Conservation (phyloP, 2,888 invertebrate species). For the Acanthosepion pharaonis region DNA sequence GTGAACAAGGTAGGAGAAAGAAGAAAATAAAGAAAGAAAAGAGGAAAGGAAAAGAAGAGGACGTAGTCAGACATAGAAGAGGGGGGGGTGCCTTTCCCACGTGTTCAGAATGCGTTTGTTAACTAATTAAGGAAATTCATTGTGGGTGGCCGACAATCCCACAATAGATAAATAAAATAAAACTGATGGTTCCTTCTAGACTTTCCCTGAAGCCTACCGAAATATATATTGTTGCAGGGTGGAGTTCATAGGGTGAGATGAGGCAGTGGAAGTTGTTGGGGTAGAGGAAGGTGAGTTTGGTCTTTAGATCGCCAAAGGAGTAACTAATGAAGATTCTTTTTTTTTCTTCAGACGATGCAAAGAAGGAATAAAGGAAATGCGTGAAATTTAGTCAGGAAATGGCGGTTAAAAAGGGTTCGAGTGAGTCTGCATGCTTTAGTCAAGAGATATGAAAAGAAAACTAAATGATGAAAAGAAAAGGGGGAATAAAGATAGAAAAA, state of each 20-base stretch:
- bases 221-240: slow-evolving; percentile 33
- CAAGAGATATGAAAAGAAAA: no score
- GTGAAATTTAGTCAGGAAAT: neutral
- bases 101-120: neutral
- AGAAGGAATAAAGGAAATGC: neutral
- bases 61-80: accelerated
- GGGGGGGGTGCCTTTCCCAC: neutral
- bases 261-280: neutral
- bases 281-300: neutral
- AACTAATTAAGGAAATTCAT: neutral
- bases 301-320: neutral
- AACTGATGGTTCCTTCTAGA: neutral
- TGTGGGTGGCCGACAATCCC: neutral
- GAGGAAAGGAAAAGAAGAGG: neutral
- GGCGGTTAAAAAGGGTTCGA: no score
- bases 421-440: neutral
- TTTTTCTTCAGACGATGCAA: neutral
- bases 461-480: neutral
- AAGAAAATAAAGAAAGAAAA: neutral
- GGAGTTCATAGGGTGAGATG: neutral
- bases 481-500: neutral
- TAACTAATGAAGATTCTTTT: neutral
- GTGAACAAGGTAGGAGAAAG: neutral
- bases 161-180: neutral
- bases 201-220: neutral